A percentile compares a stretch with the other conserved stretches of the same genome.
phyloP scores from a whole-genome alignment of 2,888 invertebrate species.

The Pheosia tremula region DNA sequence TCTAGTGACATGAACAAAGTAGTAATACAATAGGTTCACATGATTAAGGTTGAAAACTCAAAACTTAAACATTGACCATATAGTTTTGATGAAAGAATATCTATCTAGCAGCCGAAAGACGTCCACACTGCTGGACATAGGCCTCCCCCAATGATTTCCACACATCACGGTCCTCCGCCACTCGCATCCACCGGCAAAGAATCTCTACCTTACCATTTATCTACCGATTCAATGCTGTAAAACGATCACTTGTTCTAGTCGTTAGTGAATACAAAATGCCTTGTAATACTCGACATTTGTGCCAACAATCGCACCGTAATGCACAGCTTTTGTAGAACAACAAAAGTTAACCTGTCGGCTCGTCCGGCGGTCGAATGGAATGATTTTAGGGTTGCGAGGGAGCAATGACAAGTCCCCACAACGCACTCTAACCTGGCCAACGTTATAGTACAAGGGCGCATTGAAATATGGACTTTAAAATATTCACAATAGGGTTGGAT shows the following conservation, averaged over 20 bases:
- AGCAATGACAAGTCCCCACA: constrained; percentile 81
- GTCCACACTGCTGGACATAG: too few species aligned
- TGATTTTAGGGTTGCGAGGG: constrained; percentile 82
- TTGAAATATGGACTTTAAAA: constrained; percentile 38
- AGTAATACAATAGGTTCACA: too few species aligned
- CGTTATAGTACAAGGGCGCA: constrained; percentile 26
- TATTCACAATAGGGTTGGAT: constrained; percentile 19
- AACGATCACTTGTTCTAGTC: constrained; percentile 39
- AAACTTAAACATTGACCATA: neutral
- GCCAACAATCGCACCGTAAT: constrained; percentile 81
- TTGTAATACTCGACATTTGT: constrained; percentile 81
- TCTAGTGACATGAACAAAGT: too few species aligned
- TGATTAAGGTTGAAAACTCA: too few species aligned
- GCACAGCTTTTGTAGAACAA: constrained; percentile 78
- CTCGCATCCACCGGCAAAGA: too few species aligned
- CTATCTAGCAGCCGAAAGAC: too few species aligned
- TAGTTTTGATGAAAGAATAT: neutral
- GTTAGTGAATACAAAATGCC: constrained; percentile 71
- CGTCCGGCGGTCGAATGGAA: constrained; percentile 76
- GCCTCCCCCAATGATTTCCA: too few species aligned
- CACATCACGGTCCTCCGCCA: too few species aligned
- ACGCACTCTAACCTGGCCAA: constrained; percentile 58
- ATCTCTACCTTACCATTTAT: neutral
- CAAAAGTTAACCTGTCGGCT: constrained; percentile 83
- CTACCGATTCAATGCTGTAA: neutral